These are phyloP conservation scores for Hippocampus barbouri DNA, from an alignment of 2,113 vertebrate genomes.

Conservation along the genomic window DNA sequence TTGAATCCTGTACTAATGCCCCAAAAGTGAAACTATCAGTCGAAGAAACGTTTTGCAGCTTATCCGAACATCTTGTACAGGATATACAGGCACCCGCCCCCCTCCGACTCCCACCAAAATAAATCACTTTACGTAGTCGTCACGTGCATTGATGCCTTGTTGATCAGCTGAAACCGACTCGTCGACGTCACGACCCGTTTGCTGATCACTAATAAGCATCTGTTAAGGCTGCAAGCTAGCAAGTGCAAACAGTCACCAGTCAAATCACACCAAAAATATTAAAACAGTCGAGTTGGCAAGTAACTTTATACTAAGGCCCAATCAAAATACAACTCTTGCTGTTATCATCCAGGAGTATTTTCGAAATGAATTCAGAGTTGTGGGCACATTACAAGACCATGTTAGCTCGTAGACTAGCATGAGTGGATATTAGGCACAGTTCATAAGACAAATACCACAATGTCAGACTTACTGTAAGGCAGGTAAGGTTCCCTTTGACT, in stretches of 20 bases:
- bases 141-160: background rate
- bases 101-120: background rate
- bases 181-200: background rate
- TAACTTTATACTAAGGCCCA: background rate
- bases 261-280: background rate
- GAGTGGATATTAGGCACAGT: background rate
- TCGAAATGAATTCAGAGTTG: background rate
- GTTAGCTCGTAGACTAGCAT: background rate
- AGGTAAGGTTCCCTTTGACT: background rate
- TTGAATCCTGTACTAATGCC: background rate
- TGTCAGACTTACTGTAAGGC: constrained; percentile 21
- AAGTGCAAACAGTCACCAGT: background rate
- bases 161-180: background rate
- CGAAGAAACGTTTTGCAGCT: background rate
- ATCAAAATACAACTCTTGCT: background rate
- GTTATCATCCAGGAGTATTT: background rate
- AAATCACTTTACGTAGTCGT: background rate
- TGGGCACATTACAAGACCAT: background rate
- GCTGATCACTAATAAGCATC: background rate
- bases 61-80: too few relatives aligned
- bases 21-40: background rate
- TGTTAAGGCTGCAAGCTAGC: background rate
- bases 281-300: background rate
- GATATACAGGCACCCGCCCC: too few relatives aligned
- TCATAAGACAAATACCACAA: background rate